Percentiles rank a stretch among this genome's conserved stretches.
Conservation (phyloP, 1,140 invertebrate genomes). For the Drosophila miranda region DNA sequence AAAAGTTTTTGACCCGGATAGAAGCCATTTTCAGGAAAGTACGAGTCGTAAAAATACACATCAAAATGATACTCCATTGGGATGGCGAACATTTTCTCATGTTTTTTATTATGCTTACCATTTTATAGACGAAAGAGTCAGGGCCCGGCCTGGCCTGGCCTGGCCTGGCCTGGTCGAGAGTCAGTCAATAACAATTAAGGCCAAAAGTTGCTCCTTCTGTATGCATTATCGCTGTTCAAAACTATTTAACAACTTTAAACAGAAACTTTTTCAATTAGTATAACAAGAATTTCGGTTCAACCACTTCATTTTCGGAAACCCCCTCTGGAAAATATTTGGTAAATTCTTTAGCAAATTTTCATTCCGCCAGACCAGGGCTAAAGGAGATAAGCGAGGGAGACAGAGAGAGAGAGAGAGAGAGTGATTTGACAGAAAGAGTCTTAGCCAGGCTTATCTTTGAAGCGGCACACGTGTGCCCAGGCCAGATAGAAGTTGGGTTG, state of each 20-base stretch:
- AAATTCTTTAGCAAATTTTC: conserved; percentile 48
- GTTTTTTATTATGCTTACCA: conserved; percentile 20
- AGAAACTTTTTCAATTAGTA: conserved; percentile 76
- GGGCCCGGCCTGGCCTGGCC: not conserved
- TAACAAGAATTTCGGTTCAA: conserved; percentile 64
- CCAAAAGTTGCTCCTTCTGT: conserved; percentile 58
- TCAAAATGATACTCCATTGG: conserved; percentile 57
- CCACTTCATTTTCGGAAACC: conserved; percentile 32
- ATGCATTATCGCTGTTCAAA: not conserved
- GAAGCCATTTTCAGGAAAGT: conserved; percentile 39
- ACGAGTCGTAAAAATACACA: conserved; percentile 42
- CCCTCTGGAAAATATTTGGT: conserved; percentile 31
- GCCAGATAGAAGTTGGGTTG: too few species aligned
- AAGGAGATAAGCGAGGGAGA: not conserved
- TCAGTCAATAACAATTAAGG: conserved; percentile 77
- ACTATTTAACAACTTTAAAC: conserved; percentile 69
- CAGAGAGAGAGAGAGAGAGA: not conserved
- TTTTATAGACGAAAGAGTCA: conserved; percentile 40
- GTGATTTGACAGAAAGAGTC: conserved; percentile 31
- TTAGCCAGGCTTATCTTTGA: conserved; percentile 41
- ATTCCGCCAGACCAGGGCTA: conserved; percentile 3
- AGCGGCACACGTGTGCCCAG: conserved; percentile 41
- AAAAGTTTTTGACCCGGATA: conserved; percentile 28
- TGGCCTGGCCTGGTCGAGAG: conserved; percentile 16
- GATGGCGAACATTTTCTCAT: conserved; percentile 39